These are phyloP conservation scores for Sebastes trivittatus DNA, from an alignment of 2,797 vertebrate species.

Conservation along the genomic window DNA sequence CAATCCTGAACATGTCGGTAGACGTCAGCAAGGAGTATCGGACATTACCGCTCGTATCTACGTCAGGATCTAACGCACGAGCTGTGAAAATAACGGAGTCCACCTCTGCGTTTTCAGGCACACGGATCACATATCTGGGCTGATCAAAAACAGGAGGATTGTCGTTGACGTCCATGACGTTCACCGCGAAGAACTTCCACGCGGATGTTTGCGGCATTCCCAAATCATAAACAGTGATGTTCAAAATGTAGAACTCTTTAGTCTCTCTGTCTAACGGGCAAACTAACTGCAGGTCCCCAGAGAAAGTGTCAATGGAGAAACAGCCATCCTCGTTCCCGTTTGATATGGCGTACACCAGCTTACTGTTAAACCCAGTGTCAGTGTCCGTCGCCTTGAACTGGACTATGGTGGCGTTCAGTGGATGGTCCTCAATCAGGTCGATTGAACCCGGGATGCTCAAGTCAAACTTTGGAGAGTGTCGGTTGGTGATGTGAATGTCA, in stretches of 20 bases:
- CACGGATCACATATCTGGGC: constrained; percentile 83
- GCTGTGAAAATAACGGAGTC: constrained; percentile 86
- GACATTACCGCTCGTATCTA: constrained; percentile 84
- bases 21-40: constrained; percentile 87
- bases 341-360: constrained; percentile 89
- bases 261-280: constrained; percentile 90
- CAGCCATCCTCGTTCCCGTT: constrained; percentile 93
- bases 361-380: constrained; percentile 91
- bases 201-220: constrained; percentile 90
- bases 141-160: constrained; percentile 90
- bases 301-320: constrained; percentile 90
- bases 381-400: constrained; percentile 87
- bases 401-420: constrained; percentile 84
- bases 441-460: constrained; percentile 86
- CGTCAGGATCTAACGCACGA: constrained; percentile 86
- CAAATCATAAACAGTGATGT: constrained; percentile 92
- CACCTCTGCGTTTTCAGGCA: constrained; percentile 86
- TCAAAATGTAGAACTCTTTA: constrained; percentile 92
- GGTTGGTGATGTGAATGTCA: constrained; percentile 89
- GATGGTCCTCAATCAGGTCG: constrained; percentile 86
- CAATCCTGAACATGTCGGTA: constrained; percentile 87
- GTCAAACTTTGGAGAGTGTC: constrained; percentile 89
- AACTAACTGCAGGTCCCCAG: constrained; percentile 86
- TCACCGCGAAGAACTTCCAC: constrained; percentile 93
- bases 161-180: constrained; percentile 92